Base-by-base conservation (phyloP, 1,140 invertebrate species). In the Brachionus rubens region DNA sequence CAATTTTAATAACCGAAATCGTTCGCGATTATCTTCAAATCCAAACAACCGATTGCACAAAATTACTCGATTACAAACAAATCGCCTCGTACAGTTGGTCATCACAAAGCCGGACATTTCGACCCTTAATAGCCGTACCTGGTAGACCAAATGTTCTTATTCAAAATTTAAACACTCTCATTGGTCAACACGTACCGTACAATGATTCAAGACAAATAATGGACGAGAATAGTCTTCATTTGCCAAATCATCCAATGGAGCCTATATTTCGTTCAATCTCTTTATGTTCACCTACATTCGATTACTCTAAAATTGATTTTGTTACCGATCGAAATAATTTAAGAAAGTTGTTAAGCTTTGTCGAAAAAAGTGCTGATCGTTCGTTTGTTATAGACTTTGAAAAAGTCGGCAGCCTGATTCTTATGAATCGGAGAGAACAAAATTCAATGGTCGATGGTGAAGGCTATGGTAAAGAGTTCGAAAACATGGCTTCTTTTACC, bases 1-100 rank as follows among this genome's bases (percentile, higher is more conserved):
- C n/a, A 7, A 21, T 1, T 59, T 36, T 33, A 28, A 19, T 59
- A 16, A 36, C 28, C 16, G 30, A 59, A 59, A 59, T 59, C 9
- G 0, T 1, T 19, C 36, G 10, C 5, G 16, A 36, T 41, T 10
- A 40, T 0, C 36, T 59, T 33, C 16, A 33, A 59, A 19, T 16
- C n/a, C n/a, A 5, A 21, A 3, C 41, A 0, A 21, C 12, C n/a
- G 36, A 43, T 65, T 43, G 40, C 19, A 65, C 59, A 12, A 12
- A 41, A 26, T 43, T 65, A 28, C 41, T 24, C 26, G 12, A 65
- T 14, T 65, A 26, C 24, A 10, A 26, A 10, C 33, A 41, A 12
- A 65, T 65, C 2, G 59, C 19, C 24, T 65, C 59, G 14, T 65
- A 65, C 43, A 65, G 40, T 26, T 65, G 59, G 59, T 65, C 59